These are phyloP conservation scores for Heliconius erato DNA, from an alignment of 2,888 invertebrate species.

Conservation along the genomic window DNA sequence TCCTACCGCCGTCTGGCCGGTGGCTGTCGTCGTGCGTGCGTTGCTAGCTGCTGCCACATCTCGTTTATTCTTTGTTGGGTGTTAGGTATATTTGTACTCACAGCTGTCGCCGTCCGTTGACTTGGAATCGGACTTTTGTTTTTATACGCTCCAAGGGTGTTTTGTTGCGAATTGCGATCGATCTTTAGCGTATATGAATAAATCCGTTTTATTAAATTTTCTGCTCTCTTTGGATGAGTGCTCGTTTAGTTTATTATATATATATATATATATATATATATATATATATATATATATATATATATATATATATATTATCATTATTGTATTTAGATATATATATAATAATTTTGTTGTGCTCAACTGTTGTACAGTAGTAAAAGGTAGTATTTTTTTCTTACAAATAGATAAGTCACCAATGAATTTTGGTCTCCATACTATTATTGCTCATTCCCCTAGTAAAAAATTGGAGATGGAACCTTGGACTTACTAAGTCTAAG, in stretches of 20 bases:
- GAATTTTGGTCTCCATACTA: too few species aligned
- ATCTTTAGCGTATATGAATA: slow-evolving; percentile 49
- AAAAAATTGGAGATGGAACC: background rate
- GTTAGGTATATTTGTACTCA: slow-evolving; percentile 61
- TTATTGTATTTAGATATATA: too few species aligned
- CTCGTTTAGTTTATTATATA: background rate
- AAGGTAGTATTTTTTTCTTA: too few species aligned
- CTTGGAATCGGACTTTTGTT: slow-evolving; percentile 57
- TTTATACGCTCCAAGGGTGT: slow-evolving; percentile 44
- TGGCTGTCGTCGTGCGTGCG: slow-evolving; percentile 66
- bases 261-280: too few species aligned
- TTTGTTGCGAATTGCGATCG: slow-evolving; percentile 53
- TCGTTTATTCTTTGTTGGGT: slow-evolving; percentile 62
- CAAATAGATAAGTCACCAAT: too few species aligned
- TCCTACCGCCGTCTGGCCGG: slow-evolving; percentile 70
- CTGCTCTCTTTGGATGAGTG: slow-evolving; percentile 13
- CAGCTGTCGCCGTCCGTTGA: slow-evolving; percentile 65
- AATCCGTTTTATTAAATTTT: slow-evolving; percentile 41
- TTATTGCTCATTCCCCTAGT: background rate
- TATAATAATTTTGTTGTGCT: too few species aligned
- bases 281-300: too few species aligned
- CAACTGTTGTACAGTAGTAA: too few species aligned
- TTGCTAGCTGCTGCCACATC: slow-evolving; percentile 47
- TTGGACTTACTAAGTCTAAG: background rate
- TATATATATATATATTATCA: too few species aligned